Evolutionary conservation across 1,140 invertebrate genomes (phyloP).

Genomic region (Bombus impatiens): DNA sequence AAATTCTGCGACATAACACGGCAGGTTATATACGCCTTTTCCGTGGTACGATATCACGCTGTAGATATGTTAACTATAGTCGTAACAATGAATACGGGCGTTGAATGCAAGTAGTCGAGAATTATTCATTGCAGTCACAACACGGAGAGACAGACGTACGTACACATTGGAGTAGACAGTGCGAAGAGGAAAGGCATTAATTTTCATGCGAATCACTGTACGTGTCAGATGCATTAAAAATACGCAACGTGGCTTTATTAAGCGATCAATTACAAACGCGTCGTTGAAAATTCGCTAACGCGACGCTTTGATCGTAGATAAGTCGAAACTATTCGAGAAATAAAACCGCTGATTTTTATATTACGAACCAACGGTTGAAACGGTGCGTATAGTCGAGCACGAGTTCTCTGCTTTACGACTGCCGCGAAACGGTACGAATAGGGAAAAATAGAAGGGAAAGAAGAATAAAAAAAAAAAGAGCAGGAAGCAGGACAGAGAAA

Average conservation of each 20-base stretch:
- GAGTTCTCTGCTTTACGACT: slow-evolving; percentile 14
- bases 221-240: neutral
- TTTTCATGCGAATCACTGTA: neutral
- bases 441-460: neutral
- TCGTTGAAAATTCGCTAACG: neutral
- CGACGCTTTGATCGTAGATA: neutral
- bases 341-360: slow-evolving; percentile 5
- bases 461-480: neutral
- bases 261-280: neutral
- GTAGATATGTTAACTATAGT: neutral
- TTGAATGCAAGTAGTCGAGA: neutral
- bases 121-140: neutral
- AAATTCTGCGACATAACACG: too few species aligned
- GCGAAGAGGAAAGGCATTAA: neutral
- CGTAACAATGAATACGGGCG: neutral
- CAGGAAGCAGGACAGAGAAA: neutral
- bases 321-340: neutral
- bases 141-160: neutral
- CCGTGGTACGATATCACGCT: neutral
- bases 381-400: neutral
- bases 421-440: neutral
- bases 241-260: too few species aligned
- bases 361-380: neutral
- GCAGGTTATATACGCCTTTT: too few species aligned
- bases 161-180: neutral